These are phyloP conservation scores for Drosophila phalerata DNA, from an alignment of 2,888 invertebrate genomes.

Conservation along the genomic window DNA sequence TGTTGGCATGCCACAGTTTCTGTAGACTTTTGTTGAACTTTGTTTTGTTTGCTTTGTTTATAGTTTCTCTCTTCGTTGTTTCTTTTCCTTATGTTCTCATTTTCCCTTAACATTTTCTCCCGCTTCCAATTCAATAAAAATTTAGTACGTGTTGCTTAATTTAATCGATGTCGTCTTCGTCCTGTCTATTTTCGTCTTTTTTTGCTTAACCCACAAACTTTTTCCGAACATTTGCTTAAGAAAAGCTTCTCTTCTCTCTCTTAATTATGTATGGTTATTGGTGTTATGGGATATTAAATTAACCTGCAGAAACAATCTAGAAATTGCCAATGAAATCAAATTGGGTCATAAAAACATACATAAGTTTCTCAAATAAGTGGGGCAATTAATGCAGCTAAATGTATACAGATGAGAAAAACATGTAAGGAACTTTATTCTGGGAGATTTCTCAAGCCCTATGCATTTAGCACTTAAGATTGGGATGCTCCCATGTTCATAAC, in stretches of 20 bases:
- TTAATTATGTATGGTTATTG: constrained; percentile 21
- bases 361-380: not conserved
- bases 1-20: constrained; percentile 39
- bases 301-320: constrained; percentile 11
- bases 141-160: constrained; percentile 62
- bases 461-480: too few species aligned
- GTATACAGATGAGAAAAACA: too few species aligned
- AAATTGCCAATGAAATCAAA: constrained; percentile 36
- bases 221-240: not conserved
- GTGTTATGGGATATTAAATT: constrained; percentile 20
- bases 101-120: constrained; percentile 26
- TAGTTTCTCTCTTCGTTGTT: constrained; percentile 48
- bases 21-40: constrained; percentile 37
- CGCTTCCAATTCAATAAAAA: constrained; percentile 63
- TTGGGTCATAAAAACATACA: not conserved
- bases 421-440: not conserved
- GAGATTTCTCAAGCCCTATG: too few species aligned
- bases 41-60: constrained; percentile 61
- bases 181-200: not conserved
- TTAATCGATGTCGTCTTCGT: constrained; percentile 52
- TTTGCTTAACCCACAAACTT: constrained; percentile 20
- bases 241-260: not conserved
- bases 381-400: not conserved
- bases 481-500: too few species aligned
- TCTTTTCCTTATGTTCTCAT: constrained; percentile 1